Base-by-base conservation (phyloP, 1,140 invertebrate genomes). In the Oscheius sp. region DNA sequence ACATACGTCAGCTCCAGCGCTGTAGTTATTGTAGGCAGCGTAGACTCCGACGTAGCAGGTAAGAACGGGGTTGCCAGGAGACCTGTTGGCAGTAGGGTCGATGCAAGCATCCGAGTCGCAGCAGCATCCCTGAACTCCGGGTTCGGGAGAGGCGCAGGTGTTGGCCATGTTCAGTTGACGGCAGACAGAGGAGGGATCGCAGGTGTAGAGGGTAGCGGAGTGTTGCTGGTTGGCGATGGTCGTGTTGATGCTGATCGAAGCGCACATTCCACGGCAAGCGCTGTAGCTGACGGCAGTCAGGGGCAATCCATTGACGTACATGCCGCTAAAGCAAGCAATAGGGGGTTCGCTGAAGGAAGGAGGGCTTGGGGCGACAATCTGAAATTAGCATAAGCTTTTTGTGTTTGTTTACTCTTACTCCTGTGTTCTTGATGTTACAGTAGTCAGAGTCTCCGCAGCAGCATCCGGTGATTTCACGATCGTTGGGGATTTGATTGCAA, bases 131-230 rank as follows among this genome's bases (percentile, higher is more conserved):
- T 32, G 34, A 52, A 74, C 38, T 42, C 55, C 61, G 61, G 65
- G 65, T 32, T 55, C 62, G 42, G 1, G 55, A 18, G 26, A 69
- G 7, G 28, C 62, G 38, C 26, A 68, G 42, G 23, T 69, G 68
- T 36, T 63, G 20, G 32, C 64, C 0, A 58, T 35, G 42, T 65
- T 63, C 3, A 71, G 46, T 29, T 64, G 63, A 13, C 35, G 15
- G 23, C 73, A 75, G 35, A 75, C 73, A 38, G 42, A 3, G n/a
- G 68, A 35, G 45, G 73, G 73, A 31, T 75, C 73, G 32, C 73
- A 75, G 18, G 73, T 65, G 49, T 58, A 75, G 73, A 75, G 28
- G 29, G 62, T 72, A 13, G 55, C 46, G 31, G 67, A 64, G 18
- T 46, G 31, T 20, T 36, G 32, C 4, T 4, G 4, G 20, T 36